Percentiles rank a stretch among this genome's conserved stretches.
Conservation (phyloP, 2,113 vertebrate genomes). For the Cryptomyrus ogoouensis region DNA sequence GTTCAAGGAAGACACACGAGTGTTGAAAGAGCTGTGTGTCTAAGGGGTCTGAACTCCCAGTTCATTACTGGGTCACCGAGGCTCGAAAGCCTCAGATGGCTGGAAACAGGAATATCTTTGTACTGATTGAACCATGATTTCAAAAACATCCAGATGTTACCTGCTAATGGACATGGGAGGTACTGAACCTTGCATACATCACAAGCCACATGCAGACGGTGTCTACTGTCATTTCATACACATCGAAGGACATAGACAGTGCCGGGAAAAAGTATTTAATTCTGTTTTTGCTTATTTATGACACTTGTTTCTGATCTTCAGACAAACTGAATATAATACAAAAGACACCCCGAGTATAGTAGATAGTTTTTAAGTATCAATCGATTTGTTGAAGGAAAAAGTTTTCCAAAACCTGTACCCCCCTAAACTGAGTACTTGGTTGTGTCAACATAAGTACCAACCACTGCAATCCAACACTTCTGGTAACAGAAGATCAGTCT, state of each 20-base stretch:
- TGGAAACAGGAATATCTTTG: not conserved
- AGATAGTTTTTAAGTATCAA: not conserved
- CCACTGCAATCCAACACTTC: not conserved
- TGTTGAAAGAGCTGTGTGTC: not conserved
- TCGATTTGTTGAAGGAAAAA: not conserved
- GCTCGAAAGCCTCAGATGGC: not conserved
- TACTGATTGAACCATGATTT: not conserved
- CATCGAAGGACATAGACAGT: not conserved
- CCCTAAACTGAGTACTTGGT: not conserved
- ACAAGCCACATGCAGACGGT: not conserved
- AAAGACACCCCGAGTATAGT: not conserved
- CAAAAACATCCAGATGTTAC: not conserved
- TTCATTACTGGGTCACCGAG: not conserved
- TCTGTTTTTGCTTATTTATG: not conserved
- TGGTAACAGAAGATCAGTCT: not conserved
- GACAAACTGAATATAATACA: not conserved
- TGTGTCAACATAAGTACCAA: not conserved
- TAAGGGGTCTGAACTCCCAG: not conserved
- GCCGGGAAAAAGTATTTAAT: not conserved
- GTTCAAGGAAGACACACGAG: not conserved
- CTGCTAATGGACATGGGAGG: not conserved
- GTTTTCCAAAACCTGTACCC: not conserved
- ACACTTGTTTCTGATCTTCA: not conserved
- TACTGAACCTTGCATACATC: not conserved
- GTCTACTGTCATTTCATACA: not conserved